Base-by-base conservation (phyloP, 2,888 invertebrate genomes). In the Neocrepidodera transversa region DNA sequence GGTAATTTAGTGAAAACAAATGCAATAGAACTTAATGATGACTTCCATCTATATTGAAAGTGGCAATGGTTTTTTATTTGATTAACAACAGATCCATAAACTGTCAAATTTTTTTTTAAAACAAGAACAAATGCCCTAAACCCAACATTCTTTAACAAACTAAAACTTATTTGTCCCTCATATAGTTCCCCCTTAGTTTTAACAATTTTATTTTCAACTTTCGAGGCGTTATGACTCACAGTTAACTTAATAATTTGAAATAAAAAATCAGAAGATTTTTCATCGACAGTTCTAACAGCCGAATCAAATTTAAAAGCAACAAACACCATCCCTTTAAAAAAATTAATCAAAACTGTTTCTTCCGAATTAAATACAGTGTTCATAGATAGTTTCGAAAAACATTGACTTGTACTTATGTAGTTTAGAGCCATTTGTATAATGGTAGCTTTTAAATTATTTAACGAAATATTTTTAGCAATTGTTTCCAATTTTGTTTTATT, bases 301-400 rank as follows among this genome's bases (percentile, higher is more conserved):
- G 58, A 59, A 40, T 70, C 68, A 17, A 66, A 68, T 54, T 68
- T 70, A 51, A 63, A 69, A 7, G 62, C 68, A n/a, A 68, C 45
- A 20, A 60, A 66, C 8, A 68, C 51, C 70, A 69, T 70, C 6
- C 65, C 62, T 3, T 68, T 55, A 48, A 68, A 70, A 54, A 58
- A 69, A 48, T 65, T 70, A 28, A 57, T 54, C 32, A 70, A 40
- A 10, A 70, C 64, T 7, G 28, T 10, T 28, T 58, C 38, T 35
- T 66, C 63, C 2, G 50, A 50, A 43, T 69, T 68, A 35, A 63
- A 67, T 45, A 50, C 32, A 5, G 67, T 68, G 17, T 66, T 67
- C 7, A 71, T 38, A 30, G 64, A 55, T 2, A 71, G 35, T 58
- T 64, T 63, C 13, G 54, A 62, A 42, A 71, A 70, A 49, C 57